Conservation (phyloP, 2,888 invertebrate species). For the Volucella zonaria region DNA sequence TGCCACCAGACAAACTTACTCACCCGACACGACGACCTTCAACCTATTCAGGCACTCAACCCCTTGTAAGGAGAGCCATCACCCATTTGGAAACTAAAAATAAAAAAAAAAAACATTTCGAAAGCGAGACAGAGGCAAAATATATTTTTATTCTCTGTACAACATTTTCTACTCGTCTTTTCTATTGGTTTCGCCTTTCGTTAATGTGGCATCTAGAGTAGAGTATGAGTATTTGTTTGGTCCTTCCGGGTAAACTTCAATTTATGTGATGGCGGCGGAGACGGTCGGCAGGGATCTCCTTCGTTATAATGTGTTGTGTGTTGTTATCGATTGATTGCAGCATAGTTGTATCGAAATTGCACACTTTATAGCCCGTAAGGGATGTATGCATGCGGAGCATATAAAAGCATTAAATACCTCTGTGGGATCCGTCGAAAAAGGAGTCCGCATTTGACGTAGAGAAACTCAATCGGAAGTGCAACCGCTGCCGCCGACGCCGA, state of each 20-base stretch:
- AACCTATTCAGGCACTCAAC: background rate
- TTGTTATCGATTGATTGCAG: constrained; percentile 64
- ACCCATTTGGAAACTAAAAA: constrained; percentile 25
- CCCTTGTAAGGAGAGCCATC: background rate
- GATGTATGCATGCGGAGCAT: constrained; percentile 14
- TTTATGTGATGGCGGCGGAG: constrained; percentile 18
- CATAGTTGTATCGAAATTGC: constrained; percentile 66
- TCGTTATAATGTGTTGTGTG: constrained; percentile 43
- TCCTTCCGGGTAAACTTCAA: constrained; percentile 59
- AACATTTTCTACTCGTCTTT: constrained; percentile 46
- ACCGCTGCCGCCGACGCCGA: background rate
- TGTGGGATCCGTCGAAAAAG: constrained; percentile 46
- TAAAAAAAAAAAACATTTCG: constrained; percentile 44
- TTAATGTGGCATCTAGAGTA: constrained; percentile 5
- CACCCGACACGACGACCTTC: background rate
- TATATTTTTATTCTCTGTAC: constrained; percentile 54
- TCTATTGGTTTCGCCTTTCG: constrained; percentile 20
- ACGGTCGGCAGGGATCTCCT: constrained; percentile 13
- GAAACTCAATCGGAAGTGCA: background rate
- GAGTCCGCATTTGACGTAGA: constrained; percentile 18
- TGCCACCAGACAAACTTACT: constrained; percentile 34
- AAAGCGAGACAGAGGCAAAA: constrained; percentile 22
- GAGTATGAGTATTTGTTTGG: constrained; percentile 26
- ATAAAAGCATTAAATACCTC: constrained; percentile 55
- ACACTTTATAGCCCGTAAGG: constrained; percentile 55